Base-by-base conservation (phyloP, 2,888 invertebrate genomes). In the Sisyra nigra region DNA sequence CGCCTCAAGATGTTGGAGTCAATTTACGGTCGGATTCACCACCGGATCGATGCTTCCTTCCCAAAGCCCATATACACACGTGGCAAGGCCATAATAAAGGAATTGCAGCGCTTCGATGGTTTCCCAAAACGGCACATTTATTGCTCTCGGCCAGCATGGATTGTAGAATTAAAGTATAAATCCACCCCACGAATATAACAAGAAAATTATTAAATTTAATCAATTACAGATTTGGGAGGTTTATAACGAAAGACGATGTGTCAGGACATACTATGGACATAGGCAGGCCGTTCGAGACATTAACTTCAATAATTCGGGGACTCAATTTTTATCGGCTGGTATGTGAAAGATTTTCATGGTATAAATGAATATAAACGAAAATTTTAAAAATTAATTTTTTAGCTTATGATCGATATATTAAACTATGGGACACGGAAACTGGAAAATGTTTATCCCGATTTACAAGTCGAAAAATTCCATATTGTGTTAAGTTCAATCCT, bases 391-490 rank as follows among this genome's bases (percentile, higher is more conserved):
- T 31, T 29, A 41, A 30, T 47, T 37, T 46, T 57, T 68, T 29
- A 70, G 83, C 79, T 0, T 97, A 94, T 64, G 97, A 98, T 67
- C 78, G 94, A 42, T 96, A 88, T 58, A 89, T 97, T 45, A 98
- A 98, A 66, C 67, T 99, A 35, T 99, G 98, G 98, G 97, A 99
- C 62, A 97, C 97, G 0, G 98, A 99, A 68, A 89, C 88, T 0
- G 97, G 97, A 37, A 76, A 75, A 51, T 88, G 86, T 47, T 61
- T 86, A 24, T 77, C 79, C 0, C 70, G 92, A 35, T 98, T 96
- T 66, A 91, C 93, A 13, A 94, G 91, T 40, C 75, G 92, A 44
- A 98, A 98, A 65, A 91, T 97, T 55, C 91, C 98, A 0, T 98
- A 96, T 65, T 98, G 97, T 61, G 85, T 89, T 36, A 96, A 94